These are phyloP conservation scores for Papilio elwesi DNA, from an alignment of 2,888 invertebrate genomes.

Conservation along the genomic window DNA sequence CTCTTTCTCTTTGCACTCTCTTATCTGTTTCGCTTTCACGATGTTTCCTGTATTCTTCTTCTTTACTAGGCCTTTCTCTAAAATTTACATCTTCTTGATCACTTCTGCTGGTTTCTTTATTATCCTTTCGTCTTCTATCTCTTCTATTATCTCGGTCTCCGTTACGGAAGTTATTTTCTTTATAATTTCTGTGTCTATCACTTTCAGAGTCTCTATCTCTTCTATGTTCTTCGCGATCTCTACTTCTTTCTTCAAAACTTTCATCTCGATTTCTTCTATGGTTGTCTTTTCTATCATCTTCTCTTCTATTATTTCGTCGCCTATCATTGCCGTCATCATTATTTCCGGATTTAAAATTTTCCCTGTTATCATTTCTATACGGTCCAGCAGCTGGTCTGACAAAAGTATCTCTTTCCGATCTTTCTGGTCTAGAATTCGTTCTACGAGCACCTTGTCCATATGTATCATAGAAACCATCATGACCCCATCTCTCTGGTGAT, in stretches of 20 bases:
- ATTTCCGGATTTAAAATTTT: conserved; percentile 42
- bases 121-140: conserved; percentile 42
- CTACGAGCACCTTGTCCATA: conserved; percentile 71
- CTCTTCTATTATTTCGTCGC: conserved; percentile 30
- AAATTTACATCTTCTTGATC: conserved; percentile 39
- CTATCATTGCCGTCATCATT: conserved; percentile 42
- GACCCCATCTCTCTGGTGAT: conserved; percentile 69
- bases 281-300: conserved; percentile 41
- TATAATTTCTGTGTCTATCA: conserved; percentile 36
- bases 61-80: conserved; percentile 40
- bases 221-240: conserved; percentile 41
- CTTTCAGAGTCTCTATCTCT: conserved; percentile 37
- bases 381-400: conserved; percentile 52
- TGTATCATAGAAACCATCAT: conserved; percentile 76
- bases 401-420: conserved; percentile 56
- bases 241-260: conserved; percentile 33
- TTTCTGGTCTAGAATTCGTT: conserved; percentile 55
- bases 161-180: conserved; percentile 31
- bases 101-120: conserved; percentile 33
- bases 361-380: conserved; percentile 47
- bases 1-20: conserved; percentile 35
- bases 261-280: conserved; percentile 38
- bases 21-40: conserved; percentile 41
- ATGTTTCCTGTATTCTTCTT: conserved; percentile 36
- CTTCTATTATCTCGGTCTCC: conserved; percentile 37